Percentiles rank a stretch among this genome's conserved stretches.
Conservation (phyloP, 2,888 invertebrate genomes). For the Pterobdella sp. region DNA sequence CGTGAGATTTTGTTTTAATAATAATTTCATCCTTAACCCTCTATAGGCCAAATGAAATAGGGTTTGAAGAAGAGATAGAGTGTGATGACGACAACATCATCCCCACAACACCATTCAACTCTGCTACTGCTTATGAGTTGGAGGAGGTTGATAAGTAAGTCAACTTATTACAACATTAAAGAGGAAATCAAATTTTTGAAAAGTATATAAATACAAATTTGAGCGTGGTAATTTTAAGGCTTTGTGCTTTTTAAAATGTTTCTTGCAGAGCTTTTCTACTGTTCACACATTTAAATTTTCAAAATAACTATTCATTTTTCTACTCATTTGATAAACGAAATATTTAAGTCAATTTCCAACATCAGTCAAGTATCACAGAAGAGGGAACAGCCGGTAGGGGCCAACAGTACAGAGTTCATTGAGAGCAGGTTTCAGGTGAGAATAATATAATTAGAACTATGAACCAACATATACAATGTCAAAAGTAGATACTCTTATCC, state of each 20-base stretch:
- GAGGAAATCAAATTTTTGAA: neutral
- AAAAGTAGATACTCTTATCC: too few relatives aligned
- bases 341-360: neutral
- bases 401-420: constrained; percentile 36
- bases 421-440: constrained; percentile 26
- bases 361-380: neutral
- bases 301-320: neutral
- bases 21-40: too few relatives aligned
- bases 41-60: constrained; percentile 20
- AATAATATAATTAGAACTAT: too few relatives aligned
- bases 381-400: constrained; percentile 44
- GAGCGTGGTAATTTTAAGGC: neutral
- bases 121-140: neutral
- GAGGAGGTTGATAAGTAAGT: constrained; percentile 17
- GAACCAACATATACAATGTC: too few relatives aligned
- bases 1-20: too few relatives aligned
- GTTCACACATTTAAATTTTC: neutral
- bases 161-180: neutral
- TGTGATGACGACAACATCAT: constrained; percentile 26
- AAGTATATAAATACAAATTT: neutral
- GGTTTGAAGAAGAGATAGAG: constrained; percentile 30
- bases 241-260: neutral
- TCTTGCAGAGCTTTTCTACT: neutral
- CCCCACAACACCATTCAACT: constrained; percentile 7
- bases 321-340: neutral